Base-by-base conservation (phyloP, 2,797 vertebrate species). In the Darevskia mixta region DNA sequence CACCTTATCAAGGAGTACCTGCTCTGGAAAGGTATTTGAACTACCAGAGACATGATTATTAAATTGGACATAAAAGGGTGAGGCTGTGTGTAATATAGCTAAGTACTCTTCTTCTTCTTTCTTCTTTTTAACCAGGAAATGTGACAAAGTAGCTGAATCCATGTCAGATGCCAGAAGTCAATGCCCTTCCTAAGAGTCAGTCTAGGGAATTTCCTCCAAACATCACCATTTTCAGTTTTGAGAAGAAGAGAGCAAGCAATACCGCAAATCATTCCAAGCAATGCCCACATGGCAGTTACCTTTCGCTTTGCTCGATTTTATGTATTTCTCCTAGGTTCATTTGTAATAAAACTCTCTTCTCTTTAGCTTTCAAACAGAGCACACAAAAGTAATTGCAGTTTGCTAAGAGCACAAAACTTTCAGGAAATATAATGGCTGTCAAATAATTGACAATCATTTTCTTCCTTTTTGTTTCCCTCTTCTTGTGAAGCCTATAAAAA, bases 21-120 rank as follows among this genome's bases (percentile, higher is more conserved):
- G 35, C 43, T 88, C 73, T 18, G 27, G 66, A 58, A 77, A 78
- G 45, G 45, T 83, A 25, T 83, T 83, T 83, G 18, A 71, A 78
- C 45, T 78, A 27, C 43, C 35, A 58, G 82, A 41, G 76, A 45
- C 17, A 71, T 78, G 32, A 78, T 58, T 25, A 86, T 86, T 88
- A 88, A 88, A 71, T 55, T 8, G 58, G 61, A 88, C 75, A 71
- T 58, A 83, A 78, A 78, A 55, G 32, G 7, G 15, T 45, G 35
- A 43, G 49, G 49, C 11, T 55, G 13, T 55, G 49, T 55, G 49
- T 15, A 55, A 55, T 55, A 83, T 9, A 78, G 58, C 78, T 32
- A 7, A 2, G 43, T 29, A 55, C 64, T 25, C 41, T n/a, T 18
- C 11, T 32, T 67, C 38, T 49, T 29, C 3, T 41, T 32, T 32